Evolutionary conservation across 2,113 vertebrate species (phyloP), one percentile per base, ranked within the genome.

Genomic region (Corythornis vintsioides): DNA sequence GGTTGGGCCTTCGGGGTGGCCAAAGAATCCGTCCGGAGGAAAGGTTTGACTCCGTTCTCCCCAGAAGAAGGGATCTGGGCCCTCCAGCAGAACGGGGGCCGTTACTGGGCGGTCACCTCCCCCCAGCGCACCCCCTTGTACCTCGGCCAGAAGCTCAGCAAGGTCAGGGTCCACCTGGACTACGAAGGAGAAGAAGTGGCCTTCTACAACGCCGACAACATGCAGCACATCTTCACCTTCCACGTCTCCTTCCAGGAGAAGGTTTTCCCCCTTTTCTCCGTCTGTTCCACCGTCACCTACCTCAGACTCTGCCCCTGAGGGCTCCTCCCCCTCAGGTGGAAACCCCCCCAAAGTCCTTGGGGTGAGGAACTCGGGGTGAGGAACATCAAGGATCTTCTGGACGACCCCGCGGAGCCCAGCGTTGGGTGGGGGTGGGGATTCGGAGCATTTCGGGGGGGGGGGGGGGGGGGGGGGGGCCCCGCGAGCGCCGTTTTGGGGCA

Each of bases 1-100:
- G 99, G 98, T 76, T 99, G 99, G 99, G 98, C 98, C 31, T 97
- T 99, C 1, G 99, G 99, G 0, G 98, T 99, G 92, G 98, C 98
- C 83, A 97, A 83, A 2, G 98, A 98, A 24, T 99, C 98, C 0
- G 91, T 98, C 2, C 86, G 97, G 20, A 97, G 98, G 89, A 98
- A 98, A 85, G 98, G 98, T 2, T 85, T 98, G 64, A 98, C 96
- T 0, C 97, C 96, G 50, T 98, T 98, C 70, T 97, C 95, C 1
- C 97, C 98, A 0, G 97, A 98, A n/a, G 97, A 98, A 59, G 98
- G 98, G 0, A 97, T 98, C 43, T 98, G 98, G 98, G 98, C 98
- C 0, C 10, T 98, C 63, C 97, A 98, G 89, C 97, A 96, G 45
- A 97, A 97, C 3, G 76, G 93, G 0, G 97, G 98, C 1, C 95